These are phyloP conservation scores for Pelodiscus sinensis DNA, from an alignment of 2,113 vertebrate genomes.

Conservation along the genomic window DNA sequence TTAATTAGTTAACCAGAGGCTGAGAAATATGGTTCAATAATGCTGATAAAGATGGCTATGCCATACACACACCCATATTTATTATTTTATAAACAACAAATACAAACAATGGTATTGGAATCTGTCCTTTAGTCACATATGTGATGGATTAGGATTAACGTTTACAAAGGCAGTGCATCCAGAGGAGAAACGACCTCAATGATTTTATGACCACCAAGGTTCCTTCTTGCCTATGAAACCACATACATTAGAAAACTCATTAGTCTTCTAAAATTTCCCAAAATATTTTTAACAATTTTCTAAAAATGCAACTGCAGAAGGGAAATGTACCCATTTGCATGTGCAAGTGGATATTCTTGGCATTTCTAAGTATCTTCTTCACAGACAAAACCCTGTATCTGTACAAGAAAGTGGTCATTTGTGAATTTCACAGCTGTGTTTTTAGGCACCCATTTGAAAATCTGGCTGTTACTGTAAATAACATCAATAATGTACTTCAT, in stretches of 20 bases:
- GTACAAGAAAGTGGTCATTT: neutral
- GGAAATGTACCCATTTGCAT: neutral
- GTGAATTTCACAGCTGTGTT: neutral
- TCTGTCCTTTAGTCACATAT: neutral
- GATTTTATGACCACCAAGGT: neutral
- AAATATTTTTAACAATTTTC: neutral
- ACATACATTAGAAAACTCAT: neutral
- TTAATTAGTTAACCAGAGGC: conserved; percentile 51
- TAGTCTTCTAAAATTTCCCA: neutral
- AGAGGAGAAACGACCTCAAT: neutral
- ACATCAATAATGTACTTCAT: neutral
- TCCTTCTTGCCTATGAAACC: neutral
- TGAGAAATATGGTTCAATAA: conserved; percentile 19
- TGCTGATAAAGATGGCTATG: neutral
- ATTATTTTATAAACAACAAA: conserved; percentile 30
- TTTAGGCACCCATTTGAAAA: conserved; percentile 13
- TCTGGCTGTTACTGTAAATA: neutral
- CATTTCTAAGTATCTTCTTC: neutral
- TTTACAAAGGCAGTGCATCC: neutral
- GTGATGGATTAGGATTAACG: neutral
- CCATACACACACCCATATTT: neutral
- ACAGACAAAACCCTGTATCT: neutral
- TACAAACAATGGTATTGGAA: neutral
- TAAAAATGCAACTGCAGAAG: neutral
- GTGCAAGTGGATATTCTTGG: neutral